Base-by-base conservation (phyloP, 2,888 invertebrate genomes). In the Polia nebulosa region DNA sequence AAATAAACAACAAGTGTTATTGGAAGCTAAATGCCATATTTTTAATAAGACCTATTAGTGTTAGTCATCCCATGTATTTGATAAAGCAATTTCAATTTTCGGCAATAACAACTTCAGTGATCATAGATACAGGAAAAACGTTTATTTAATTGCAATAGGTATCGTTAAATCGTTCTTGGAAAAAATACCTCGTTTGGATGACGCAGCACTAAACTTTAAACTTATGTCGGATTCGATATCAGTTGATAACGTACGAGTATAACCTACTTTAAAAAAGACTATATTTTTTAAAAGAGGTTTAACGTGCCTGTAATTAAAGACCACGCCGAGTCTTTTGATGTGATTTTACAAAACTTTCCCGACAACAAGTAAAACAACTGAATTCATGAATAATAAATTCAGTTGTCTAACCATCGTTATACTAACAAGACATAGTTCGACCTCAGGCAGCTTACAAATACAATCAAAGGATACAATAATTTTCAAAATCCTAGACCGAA, bases 121-220 rank as follows among this genome's bases (percentile, higher is more conserved):
- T 52, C 36, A 63, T 11, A 44, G 44, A 57, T 27, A 73, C 66
- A 73, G 72, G 66, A 66, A 73, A 72, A 72, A 39, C 55, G 57
- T 73, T 32, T 25, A 66, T 51, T 73, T 41, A 73, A 59, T 73
- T 59, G 29, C 58, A 44, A 55, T 52, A 22, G 22, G 45, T 29
- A 49, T 73, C 58, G 17, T 25, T 29, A 29, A 29, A 44, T 27
- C 17, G 20, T 73, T 73, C 65, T 72, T 44, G 49, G 74, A 72
- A 73, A 55, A 73, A 59, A 45, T 56, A 39, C 66, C 49, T 66
- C 3, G 39, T 25, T 45, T 56, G 17, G 4, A 29, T 72, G 58
- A 55, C 17, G 36, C n/a, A 20, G 34, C 52, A 41, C 11, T 55
- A 25, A 63, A 72, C 25, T 51, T n/a, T 51, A 22, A 52, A 56